phyloP scores from a whole-genome alignment of 1,140 invertebrate genomes.

The Drosophila teissieri region DNA sequence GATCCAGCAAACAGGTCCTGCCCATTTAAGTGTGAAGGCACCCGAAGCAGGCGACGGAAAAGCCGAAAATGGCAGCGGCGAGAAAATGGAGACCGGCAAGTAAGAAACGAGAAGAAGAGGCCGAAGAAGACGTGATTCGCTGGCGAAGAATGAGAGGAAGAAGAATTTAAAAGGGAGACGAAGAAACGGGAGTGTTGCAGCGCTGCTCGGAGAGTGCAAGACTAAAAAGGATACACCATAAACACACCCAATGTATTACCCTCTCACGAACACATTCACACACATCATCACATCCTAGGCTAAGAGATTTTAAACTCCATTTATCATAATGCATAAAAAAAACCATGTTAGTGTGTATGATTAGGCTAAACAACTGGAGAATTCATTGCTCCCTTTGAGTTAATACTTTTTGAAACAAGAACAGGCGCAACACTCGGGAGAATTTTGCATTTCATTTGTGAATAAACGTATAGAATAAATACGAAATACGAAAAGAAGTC shows the following conservation, averaged over 20 bases:
- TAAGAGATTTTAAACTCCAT: slow-evolving; percentile 53
- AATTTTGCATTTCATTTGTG: slow-evolving; percentile 62
- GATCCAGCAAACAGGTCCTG: slow-evolving; percentile 84
- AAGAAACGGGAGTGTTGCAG: slow-evolving; percentile 37
- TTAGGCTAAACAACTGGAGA: slow-evolving; percentile 41
- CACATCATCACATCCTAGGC: slow-evolving; percentile 50
- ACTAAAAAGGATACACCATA: slow-evolving; percentile 37
- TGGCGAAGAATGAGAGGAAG: slow-evolving; percentile 26
- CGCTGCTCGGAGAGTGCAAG: slow-evolving; percentile 66
- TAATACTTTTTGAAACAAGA: slow-evolving; percentile 52
- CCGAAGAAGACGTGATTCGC: slow-evolving; percentile 15
- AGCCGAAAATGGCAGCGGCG: slow-evolving; percentile 60
- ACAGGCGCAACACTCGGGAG: slow-evolving; percentile 40
- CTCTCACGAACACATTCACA: slow-evolving; percentile 24
- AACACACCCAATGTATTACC: slow-evolving; percentile 33
- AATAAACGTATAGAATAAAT: slow-evolving; percentile 35
- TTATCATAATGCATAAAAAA: slow-evolving; percentile 32
- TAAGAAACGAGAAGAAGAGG: slow-evolving; percentile 15
- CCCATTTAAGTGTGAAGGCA: slow-evolving; percentile 77
- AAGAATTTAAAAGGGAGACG: slow-evolving; percentile 11
- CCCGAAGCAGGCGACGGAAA: slow-evolving; percentile 52
- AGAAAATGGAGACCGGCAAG: slow-evolving; percentile 75
- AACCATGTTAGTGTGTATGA: slow-evolving; percentile 32
- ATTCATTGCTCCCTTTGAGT: slow-evolving; percentile 32
- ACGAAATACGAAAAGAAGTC: neutral